phyloP scores from a whole-genome alignment of 2,113 vertebrate species.

The Leiothrix lutea region DNA sequence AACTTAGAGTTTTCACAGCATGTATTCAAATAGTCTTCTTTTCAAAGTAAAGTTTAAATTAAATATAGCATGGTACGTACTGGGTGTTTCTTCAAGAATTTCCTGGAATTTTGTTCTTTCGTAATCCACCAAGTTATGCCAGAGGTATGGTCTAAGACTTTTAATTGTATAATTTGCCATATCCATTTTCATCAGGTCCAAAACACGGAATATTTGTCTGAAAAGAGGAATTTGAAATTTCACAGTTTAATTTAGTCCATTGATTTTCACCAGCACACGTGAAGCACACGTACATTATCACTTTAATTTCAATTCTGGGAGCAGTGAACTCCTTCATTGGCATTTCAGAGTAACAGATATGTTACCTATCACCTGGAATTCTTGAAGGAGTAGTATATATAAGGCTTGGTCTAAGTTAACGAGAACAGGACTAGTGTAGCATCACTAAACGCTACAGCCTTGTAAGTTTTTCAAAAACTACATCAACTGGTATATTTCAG shows the following conservation, averaged over 20 bases:
- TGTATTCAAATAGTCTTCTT: background rate
- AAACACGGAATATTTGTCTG: constrained; percentile 90
- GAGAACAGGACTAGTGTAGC: background rate
- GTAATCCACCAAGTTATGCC: constrained; percentile 84
- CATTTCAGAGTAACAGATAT: background rate
- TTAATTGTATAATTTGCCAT: constrained; percentile 85
- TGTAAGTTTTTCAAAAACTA: background rate
- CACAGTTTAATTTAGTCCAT: background rate
- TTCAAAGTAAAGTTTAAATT: background rate
- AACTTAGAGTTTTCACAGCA: background rate
- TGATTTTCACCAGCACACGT: background rate
- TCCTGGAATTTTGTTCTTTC: constrained; percentile 91
- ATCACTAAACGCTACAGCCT: background rate
- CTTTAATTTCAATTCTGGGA: background rate
- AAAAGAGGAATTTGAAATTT: background rate
- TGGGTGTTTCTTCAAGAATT: constrained; percentile 88
- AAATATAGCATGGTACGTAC: constrained; percentile 74
- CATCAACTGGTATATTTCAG: background rate
- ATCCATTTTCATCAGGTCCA: constrained; percentile 93
- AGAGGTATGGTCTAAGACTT: constrained; percentile 82
- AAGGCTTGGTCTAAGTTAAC: background rate
- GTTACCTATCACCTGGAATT: background rate
- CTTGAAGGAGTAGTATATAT: background rate
- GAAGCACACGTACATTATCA: background rate
- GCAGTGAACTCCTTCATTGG: background rate